These are phyloP conservation scores for Epinephelus coioides DNA, from an alignment of 2,797 vertebrate species.

Conservation along the genomic window DNA sequence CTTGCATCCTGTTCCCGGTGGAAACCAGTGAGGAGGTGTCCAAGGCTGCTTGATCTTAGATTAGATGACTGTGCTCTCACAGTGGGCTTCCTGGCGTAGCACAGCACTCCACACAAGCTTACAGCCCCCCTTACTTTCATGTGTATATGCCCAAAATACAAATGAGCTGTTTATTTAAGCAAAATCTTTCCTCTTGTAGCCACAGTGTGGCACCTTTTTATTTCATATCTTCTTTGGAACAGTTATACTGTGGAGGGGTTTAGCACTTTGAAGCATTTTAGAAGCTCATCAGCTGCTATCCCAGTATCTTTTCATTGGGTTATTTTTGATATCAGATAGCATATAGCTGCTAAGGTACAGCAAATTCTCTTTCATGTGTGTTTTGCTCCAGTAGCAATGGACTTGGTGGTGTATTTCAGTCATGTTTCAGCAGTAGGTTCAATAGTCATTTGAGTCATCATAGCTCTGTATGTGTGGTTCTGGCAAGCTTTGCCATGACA, in stretches of 20 bases:
- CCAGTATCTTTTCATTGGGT: slow-evolving; percentile 17
- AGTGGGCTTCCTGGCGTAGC: slow-evolving; percentile 61
- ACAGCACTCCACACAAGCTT: slow-evolving; percentile 42
- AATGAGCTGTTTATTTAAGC: slow-evolving; percentile 29
- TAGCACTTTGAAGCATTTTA: slow-evolving; percentile 27
- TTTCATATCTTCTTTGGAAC: slow-evolving; percentile 44
- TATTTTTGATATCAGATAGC: slow-evolving; percentile 35
- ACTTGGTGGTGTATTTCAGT: slow-evolving; percentile 15
- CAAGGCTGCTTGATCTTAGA: slow-evolving; percentile 80
- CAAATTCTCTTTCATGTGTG: neutral
- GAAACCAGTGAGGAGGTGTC: slow-evolving; percentile 68
- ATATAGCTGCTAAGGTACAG: neutral
- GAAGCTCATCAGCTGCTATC: slow-evolving; percentile 20
- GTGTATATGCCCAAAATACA: slow-evolving; percentile 34
- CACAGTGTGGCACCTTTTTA: slow-evolving; percentile 32
- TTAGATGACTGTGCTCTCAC: slow-evolving; percentile 70
- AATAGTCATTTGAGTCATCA: slow-evolving; percentile 35
- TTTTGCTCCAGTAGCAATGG: neutral
- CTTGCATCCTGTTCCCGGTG: slow-evolving; percentile 66
- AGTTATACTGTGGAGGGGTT: slow-evolving; percentile 25
- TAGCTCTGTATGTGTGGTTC: slow-evolving; percentile 47
- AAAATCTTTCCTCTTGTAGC: slow-evolving; percentile 32
- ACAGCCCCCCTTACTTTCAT: slow-evolving; percentile 25
- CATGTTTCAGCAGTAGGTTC: slow-evolving; percentile 21
- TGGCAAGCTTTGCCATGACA: slow-evolving; percentile 75